phyloP scores from a whole-genome alignment of 2,888 invertebrate genomes.

The Microctonus hyperodae region DNA sequence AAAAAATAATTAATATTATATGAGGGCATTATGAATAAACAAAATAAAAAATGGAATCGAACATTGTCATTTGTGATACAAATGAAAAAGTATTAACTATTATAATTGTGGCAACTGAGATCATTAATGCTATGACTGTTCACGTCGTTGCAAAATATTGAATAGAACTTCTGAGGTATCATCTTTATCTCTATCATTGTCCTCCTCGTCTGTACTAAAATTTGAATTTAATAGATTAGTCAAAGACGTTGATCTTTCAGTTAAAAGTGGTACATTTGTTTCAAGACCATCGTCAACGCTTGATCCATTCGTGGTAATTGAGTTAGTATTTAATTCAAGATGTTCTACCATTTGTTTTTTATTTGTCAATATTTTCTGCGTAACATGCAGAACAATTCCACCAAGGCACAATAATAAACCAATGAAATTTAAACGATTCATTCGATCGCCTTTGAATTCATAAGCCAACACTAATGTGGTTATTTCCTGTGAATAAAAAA shows the following conservation, averaged over 20 bases:
- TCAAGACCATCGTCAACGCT: conserved; percentile 52
- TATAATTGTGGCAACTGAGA: conserved; percentile 22
- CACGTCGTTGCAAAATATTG: conserved; percentile 63
- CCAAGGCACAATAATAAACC: conserved; percentile 88
- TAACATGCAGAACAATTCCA: conserved; percentile 86
- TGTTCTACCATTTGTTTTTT: conserved; percentile 49
- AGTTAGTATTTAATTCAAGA: conserved; percentile 55
- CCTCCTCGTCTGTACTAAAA: conserved; percentile 59
- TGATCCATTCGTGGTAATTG: conserved; percentile 43
- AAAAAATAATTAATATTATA: background rate
- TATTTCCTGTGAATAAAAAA: conserved; percentile 78
- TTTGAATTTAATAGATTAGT: conserved; percentile 58
- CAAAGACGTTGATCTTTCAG: conserved; percentile 59
- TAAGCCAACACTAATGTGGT: conserved; percentile 90
- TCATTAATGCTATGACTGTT: conserved; percentile 42
- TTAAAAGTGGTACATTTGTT: conserved; percentile 55
- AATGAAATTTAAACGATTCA: conserved; percentile 81
- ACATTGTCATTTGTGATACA: conserved; percentile 16
- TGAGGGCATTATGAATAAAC: background rate
- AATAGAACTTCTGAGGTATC: conserved; percentile 65
- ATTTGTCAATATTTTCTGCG: conserved; percentile 69
- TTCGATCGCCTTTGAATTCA: conserved; percentile 83
- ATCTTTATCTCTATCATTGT: conserved; percentile 57
- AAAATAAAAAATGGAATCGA: background rate
- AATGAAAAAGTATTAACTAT: conserved; percentile 10